phyloP scores from a whole-genome alignment of 2,113 vertebrate genomes.

The Rhizomys pruinosus region DNA sequence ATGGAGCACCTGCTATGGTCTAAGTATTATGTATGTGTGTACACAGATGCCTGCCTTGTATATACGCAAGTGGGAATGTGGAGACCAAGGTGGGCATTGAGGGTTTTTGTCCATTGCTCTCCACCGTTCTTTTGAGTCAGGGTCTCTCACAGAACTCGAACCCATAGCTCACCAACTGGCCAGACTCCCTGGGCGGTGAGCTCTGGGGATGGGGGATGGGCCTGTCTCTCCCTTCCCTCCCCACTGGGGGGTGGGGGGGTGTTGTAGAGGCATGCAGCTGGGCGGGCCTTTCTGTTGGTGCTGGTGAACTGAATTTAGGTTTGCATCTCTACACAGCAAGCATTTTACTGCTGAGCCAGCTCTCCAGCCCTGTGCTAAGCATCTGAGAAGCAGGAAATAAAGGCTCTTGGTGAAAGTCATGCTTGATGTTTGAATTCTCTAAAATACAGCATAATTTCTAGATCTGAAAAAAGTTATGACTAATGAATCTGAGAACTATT shows the following conservation, averaged over 20 bases:
- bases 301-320: neutral
- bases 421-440: neutral
- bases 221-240: neutral
- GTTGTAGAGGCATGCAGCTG: neutral
- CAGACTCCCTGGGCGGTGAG: too few relatives aligned
- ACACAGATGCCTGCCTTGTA: too few relatives aligned
- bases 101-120: neutral
- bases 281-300: neutral
- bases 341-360: neutral
- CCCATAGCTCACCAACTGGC: neutral
- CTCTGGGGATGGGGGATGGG: neutral
- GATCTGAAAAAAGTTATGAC: neutral
- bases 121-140: neutral
- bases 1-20: neutral
- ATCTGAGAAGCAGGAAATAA: neutral
- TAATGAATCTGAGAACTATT: constrained; percentile 27
- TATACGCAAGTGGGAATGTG: neutral
- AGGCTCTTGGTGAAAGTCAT: neutral
- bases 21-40: neutral
- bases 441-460: neutral
- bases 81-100: neutral
- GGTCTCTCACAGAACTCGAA: neutral
- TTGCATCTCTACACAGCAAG: neutral
- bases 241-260: neutral
- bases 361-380: neutral